A percentile compares a stretch with the other conserved stretches of the same genome.
These are phyloP conservation scores for Drosophila anomelani DNA, from an alignment of 2,888 invertebrate genomes.

Conservation along the genomic window DNA sequence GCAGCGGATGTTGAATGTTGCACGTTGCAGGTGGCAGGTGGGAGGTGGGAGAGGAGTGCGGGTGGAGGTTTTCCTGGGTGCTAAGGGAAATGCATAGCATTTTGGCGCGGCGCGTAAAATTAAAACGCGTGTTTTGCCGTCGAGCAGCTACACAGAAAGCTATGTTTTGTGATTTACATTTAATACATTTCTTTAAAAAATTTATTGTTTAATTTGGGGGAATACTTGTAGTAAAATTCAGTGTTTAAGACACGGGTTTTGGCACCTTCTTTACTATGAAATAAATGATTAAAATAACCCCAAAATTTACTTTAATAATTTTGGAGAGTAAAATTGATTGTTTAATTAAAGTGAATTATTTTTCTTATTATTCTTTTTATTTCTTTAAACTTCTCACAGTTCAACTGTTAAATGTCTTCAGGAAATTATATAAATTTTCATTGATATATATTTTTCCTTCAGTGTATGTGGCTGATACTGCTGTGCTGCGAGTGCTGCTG, in stretches of 20 bases:
- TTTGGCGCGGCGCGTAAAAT: conserved; percentile 62
- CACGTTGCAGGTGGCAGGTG: conserved; percentile 9
- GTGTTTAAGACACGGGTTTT: background rate
- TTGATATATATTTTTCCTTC: background rate
- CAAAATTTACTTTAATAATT: background rate
- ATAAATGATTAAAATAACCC: too few relatives aligned
- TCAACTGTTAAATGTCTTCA: too few relatives aligned
- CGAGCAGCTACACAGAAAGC: background rate
- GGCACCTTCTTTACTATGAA: too few relatives aligned
- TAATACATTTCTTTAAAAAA: background rate
- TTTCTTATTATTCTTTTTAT: too few relatives aligned
- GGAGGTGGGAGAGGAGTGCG: background rate
- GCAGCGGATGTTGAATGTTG: conserved; percentile 32
- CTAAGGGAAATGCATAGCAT: conserved; percentile 44
- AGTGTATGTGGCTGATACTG: conserved; percentile 9
- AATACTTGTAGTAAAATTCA: background rate
- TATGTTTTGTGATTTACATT: background rate
- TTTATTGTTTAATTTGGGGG: background rate
- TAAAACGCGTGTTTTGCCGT: conserved; percentile 68
- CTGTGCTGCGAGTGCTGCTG: conserved; percentile 12
- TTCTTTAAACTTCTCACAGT: too few relatives aligned
- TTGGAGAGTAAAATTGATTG: background rate
- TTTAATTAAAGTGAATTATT: background rate
- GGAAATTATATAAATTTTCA: too few relatives aligned
- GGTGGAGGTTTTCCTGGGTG: conserved; percentile 5